phyloP scores from a whole-genome alignment of 2,888 invertebrate genomes.

The Drosophila affinis region DNA sequence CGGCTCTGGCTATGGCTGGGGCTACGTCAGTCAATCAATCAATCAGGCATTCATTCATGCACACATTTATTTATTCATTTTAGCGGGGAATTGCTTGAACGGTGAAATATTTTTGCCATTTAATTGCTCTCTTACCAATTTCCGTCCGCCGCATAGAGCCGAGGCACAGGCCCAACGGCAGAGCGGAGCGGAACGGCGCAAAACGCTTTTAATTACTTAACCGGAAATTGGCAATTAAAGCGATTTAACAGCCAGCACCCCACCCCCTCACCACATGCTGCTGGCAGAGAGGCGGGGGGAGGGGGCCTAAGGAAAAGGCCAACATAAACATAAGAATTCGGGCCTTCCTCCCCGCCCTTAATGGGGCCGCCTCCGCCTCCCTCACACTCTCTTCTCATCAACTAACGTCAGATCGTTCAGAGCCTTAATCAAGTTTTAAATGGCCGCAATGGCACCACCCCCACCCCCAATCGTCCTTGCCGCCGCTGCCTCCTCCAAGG shows the following conservation, averaged over 20 bases:
- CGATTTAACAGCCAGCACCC: slow-evolving; percentile 70
- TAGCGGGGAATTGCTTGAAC: slow-evolving; percentile 34
- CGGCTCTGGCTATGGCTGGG: not conserved
- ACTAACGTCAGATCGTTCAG: slow-evolving; percentile 37
- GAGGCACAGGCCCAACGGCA: not conserved
- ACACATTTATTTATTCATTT: slow-evolving; percentile 72
- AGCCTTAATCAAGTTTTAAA: slow-evolving; percentile 79
- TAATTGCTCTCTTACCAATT: slow-evolving; percentile 72
- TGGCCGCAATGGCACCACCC: slow-evolving; percentile 31
- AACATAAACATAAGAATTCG: slow-evolving; percentile 35
- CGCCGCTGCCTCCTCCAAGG: slow-evolving; percentile 33
- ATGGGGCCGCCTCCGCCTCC: not conserved
- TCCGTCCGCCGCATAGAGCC: slow-evolving; percentile 41
- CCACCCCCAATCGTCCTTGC: not conserved
- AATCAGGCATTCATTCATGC: slow-evolving; percentile 68
- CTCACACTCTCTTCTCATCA: slow-evolving; percentile 13
- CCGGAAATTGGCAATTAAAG: slow-evolving; percentile 81
- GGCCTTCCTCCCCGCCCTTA: not conserved
- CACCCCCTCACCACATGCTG: slow-evolving; percentile 59
- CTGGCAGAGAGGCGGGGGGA: slow-evolving; percentile 32
- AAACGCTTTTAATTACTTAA: slow-evolving; percentile 79
- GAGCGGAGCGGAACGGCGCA: slow-evolving; percentile 33
- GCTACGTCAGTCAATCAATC: slow-evolving; percentile 52
- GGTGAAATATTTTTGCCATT: slow-evolving; percentile 69
- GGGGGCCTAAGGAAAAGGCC: slow-evolving; percentile 35